Evolutionary conservation across 1,140 invertebrate genomes (phyloP).

Genomic region (fruit fly (Drosophila melanogaster)): DNA sequence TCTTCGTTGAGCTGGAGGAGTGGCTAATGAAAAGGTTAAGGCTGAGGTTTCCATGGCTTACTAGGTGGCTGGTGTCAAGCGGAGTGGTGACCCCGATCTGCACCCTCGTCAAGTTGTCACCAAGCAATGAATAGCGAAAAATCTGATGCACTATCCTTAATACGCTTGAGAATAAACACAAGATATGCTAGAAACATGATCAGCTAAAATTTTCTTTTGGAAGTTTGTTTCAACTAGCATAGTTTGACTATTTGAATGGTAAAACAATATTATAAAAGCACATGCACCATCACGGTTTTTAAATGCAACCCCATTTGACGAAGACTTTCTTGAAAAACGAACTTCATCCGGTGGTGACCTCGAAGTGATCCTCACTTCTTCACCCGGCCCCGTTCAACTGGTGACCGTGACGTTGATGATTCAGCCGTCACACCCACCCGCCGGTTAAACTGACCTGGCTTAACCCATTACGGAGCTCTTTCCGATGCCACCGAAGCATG

Average conservation of each 20-base stretch:
- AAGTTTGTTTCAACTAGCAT: no score
- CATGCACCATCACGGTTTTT: no score
- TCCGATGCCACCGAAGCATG: slow-evolving; percentile 40
- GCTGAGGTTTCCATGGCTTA: slow-evolving; percentile 5
- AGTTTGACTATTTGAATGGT: no score
- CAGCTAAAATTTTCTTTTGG: no score
- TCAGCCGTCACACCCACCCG: slow-evolving; percentile 13
- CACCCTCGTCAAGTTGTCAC: slow-evolving; percentile 5
- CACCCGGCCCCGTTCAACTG: background rate
- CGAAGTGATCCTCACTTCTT: slow-evolving; percentile 7
- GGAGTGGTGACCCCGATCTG: slow-evolving; percentile 2
- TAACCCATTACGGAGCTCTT: slow-evolving; percentile 25
- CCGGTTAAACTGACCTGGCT: slow-evolving; percentile 22
- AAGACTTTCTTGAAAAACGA: background rate
- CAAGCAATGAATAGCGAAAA: background rate
- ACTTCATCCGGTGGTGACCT: slow-evolving; percentile 9
- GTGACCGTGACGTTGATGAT: slow-evolving; percentile 14
- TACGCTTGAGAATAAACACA: background rate
- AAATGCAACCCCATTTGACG: background rate
- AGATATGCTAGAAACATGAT: no score
- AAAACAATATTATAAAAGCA: no score
- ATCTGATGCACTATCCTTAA: background rate
- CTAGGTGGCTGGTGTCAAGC: background rate
- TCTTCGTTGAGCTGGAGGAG: background rate
- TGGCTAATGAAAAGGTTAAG: slow-evolving; percentile 39